phyloP scores from a whole-genome alignment of 2,113 vertebrate species.

The Hylia prasina region DNA sequence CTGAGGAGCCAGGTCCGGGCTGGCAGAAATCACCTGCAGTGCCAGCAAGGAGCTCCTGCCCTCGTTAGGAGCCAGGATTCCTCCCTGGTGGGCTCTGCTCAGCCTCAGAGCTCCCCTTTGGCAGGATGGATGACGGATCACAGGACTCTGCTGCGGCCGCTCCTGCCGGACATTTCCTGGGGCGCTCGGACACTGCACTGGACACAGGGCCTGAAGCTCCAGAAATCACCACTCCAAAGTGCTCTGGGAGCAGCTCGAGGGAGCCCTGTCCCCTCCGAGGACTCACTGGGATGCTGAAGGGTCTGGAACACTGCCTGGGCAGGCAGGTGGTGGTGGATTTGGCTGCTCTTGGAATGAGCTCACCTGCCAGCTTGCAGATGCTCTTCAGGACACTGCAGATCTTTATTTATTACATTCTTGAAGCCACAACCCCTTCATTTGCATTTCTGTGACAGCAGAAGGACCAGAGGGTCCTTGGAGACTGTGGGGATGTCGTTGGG shows the following conservation, averaged over 20 bases:
- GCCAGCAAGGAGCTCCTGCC: neutral
- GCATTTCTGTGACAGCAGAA: neutral
- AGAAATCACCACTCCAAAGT: neutral
- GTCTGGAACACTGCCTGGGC: neutral
- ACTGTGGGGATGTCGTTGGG: neutral
- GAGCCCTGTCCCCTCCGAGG: neutral
- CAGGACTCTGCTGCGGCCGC: neutral
- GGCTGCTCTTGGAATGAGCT: neutral
- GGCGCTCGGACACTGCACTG: rapidly evolving
- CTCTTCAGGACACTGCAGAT: neutral
- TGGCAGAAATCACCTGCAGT: neutral
- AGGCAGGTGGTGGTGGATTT: neutral
- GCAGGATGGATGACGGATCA: neutral
- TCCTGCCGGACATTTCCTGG: rapidly evolving
- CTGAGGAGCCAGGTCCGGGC: neutral
- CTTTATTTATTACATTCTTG: neutral
- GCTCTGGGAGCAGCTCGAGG: neutral
- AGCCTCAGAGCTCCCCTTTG: neutral
- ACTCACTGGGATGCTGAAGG: rapidly evolving
- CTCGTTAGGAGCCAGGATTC: rapidly evolving
- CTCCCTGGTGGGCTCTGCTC: neutral
- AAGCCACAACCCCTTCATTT: neutral
- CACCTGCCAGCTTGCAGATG: neutral
- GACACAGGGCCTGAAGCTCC: neutral
- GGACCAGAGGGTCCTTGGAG: neutral